phyloP scores from a whole-genome alignment of 2,113 vertebrate species.

The Thamnaconus septentrionalis region DNA sequence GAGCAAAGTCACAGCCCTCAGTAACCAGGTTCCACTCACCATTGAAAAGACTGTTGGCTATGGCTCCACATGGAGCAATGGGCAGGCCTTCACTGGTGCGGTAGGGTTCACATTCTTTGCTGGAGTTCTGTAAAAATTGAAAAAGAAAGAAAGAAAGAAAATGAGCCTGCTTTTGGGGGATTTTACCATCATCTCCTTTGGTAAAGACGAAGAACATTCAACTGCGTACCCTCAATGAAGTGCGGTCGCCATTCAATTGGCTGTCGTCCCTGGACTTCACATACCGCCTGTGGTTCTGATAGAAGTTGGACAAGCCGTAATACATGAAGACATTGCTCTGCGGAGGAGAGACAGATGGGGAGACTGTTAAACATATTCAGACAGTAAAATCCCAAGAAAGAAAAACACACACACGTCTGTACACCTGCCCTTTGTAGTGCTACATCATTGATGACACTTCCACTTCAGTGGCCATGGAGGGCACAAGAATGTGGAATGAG shows the following conservation, averaged over 20 bases:
- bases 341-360: slow-evolving; percentile 1
- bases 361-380: not conserved
- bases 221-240: slow-evolving; percentile 79
- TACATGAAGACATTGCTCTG: slow-evolving; percentile 98
- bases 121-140: slow-evolving; percentile 81
- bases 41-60: slow-evolving; percentile 99
- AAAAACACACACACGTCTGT: not conserved
- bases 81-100: slow-evolving; percentile 78
- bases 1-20: too few species aligned
- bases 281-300: slow-evolving; percentile 97
- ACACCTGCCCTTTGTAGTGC: too few species aligned
- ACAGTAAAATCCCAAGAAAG: not conserved
- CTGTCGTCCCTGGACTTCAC: slow-evolving; percentile 98
- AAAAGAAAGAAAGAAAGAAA: too few species aligned
- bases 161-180: too few species aligned
- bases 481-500: too few species aligned
- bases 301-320: slow-evolving; percentile 98
- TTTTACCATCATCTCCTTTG: too few species aligned
- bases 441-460: too few species aligned
- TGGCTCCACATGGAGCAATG: slow-evolving; percentile 95
- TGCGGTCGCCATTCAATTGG: slow-evolving; percentile 88
- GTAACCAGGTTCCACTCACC: slow-evolving; percentile 71
- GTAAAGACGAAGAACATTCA: not conserved
- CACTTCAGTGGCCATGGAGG: too few species aligned
- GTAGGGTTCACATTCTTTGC: slow-evolving; percentile 96